Conservation (phyloP, 2,888 invertebrate species). For the Halictus ligatus region DNA sequence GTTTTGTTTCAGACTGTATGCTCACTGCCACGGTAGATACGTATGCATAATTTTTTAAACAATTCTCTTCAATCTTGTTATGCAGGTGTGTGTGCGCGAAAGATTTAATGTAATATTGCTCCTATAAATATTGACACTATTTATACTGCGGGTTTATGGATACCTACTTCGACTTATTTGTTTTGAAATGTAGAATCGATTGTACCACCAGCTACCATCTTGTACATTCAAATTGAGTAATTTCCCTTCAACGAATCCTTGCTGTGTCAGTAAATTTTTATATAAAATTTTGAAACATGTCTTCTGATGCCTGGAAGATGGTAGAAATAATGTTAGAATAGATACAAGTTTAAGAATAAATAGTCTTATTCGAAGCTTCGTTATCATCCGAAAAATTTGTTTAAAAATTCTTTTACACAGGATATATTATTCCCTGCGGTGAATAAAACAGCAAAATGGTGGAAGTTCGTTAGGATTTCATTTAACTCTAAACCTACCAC, state of each 20-base stretch:
- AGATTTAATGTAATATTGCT: no score
- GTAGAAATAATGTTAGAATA: background rate
- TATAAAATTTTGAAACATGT: background rate
- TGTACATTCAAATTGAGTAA: background rate
- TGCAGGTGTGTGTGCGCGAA: no score
- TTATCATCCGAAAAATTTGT: background rate
- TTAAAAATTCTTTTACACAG: background rate
- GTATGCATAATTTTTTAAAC: no score
- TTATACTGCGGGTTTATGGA: no score
- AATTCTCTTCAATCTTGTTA: no score
- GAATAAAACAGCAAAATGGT: background rate
- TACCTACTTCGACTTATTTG: no score
- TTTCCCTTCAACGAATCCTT: background rate
- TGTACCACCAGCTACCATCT: background rate
- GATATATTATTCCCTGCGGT: background rate
- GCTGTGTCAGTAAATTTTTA: background rate
- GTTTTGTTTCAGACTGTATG: background rate
- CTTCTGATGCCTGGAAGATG: background rate
- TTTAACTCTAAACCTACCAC: no score
- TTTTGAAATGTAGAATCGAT: background rate
- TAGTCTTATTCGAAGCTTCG: background rate
- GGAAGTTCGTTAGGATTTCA: background rate
- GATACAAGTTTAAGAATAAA: background rate
- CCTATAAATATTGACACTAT: no score
- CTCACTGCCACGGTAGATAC: no score